Percentiles rank a stretch among this genome's conserved stretches.
Evolutionary conservation across 2,888 invertebrate genomes (phyloP).

Genomic region (Philereme transversata): DNA sequence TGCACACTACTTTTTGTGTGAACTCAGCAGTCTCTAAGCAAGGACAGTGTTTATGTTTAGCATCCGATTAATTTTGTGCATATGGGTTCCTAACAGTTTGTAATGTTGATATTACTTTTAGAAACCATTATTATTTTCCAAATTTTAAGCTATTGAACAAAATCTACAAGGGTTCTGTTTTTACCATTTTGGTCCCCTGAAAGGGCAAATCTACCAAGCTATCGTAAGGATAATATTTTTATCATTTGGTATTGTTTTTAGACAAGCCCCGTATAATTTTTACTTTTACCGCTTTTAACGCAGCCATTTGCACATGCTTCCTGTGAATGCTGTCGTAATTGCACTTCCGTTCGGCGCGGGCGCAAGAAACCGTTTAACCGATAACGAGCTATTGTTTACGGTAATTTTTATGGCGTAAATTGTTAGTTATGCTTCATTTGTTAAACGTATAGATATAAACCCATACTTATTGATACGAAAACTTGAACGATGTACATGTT

Average conservation of each 20-base stretch:
- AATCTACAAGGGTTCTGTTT: no score
- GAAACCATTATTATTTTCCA: background rate
- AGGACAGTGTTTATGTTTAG: no score
- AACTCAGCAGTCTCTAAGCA: no score
- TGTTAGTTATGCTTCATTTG: slow-evolving; percentile 40
- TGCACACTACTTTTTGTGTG: no score
- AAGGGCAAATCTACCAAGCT: no score
- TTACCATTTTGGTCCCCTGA: no score
- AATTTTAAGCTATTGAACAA: background rate
- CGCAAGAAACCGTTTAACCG: slow-evolving; percentile 32
- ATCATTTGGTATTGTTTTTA: background rate
- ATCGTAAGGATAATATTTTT: no score
- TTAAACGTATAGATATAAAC: slow-evolving; percentile 19
- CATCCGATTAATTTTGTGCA: no score
- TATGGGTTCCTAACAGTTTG: no score
- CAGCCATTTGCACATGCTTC: slow-evolving; percentile 36
- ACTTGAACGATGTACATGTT: slow-evolving; percentile 9
- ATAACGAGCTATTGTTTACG: slow-evolving; percentile 40
- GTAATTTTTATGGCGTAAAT: slow-evolving; percentile 38
- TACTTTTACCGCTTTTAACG: slow-evolving; percentile 26
- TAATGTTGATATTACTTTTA: no score
- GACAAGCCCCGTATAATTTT: slow-evolving; percentile 19
- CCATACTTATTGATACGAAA: slow-evolving; percentile 12
- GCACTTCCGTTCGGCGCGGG: slow-evolving; percentile 38
- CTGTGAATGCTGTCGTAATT: slow-evolving; percentile 38